Evolutionary conservation across 2,888 invertebrate genomes (phyloP), one percentile per base, ranked within the genome.

Genomic region (Ormyrus nitidulus): DNA sequence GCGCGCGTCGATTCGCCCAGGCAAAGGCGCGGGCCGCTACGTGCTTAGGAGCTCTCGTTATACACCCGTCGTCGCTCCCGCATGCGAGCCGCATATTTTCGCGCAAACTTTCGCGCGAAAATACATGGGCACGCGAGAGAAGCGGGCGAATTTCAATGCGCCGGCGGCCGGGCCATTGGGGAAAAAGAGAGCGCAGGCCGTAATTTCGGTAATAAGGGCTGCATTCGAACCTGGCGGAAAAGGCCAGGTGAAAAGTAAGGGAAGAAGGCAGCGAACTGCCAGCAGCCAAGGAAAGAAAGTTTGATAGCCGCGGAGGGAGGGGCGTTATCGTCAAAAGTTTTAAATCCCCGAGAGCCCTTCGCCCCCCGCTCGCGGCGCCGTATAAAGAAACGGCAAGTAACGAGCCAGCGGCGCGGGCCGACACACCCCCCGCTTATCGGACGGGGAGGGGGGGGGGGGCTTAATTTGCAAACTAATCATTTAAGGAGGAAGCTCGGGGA

Each of bases 321-420:
- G 66, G 66, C 34, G 53, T 68, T 68, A 68, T 53, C 66, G 66
- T 68, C 66, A 68, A 65, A 68, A 68, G 53, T 68, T 68, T 68
- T 44, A 53, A 68, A 68, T 68, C 66, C 66, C 66, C 8, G 56
- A 13, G 34, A 34, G 9, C 10, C 19, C 59, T 44, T 59, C 34
- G 13, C 59, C n/a, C n/a, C 11, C n/a, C 56, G 6, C 11, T n/a
- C n/a, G 53, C 59, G 34, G n/a, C 7, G 19, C 19, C 19, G 13
- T 10, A 34, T 59, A 59, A 59, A 59, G 59, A 59, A 59, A 59
- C 34, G 59, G 59, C 59, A 34, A 59, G 34, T 59, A 59, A 34
- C 19, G 34, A 4, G 34, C 4, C 34, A 34, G 34, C 34, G 34
- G 34, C 34, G 34, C 34, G 34, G 34, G 34, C 34, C 34, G 34